Evolutionary conservation across 1,140 invertebrate species (phyloP), one percentile per base, ranked within the genome.

Genomic region (Orchestia grillus): DNA sequence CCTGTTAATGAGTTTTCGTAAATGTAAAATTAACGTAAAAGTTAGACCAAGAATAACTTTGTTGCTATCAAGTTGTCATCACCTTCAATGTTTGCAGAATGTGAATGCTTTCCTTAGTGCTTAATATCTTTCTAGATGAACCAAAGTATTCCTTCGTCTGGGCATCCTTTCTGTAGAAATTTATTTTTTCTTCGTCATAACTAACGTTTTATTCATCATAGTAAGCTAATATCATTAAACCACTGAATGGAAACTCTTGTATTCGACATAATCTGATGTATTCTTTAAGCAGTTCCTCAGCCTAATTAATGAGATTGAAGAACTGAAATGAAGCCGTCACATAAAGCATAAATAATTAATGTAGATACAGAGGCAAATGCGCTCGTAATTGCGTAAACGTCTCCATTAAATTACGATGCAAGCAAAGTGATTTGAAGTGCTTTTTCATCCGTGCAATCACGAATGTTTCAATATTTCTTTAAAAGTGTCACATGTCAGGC

Each of bases 401-500:
- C 62, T 15, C 28, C 28, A 15, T 77, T 77, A 23, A 77, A 15
- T 77, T 36, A 77, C 62, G 62, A 3, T 36, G 36, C 62, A 77
- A 77, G 28, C 62, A 77, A 23, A 77, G 15, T 77, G 62, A 77
- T 77, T 53, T 77, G 62, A 77, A 77, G 36, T 19, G 62, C 36
- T 3, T 77, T 77, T 77, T 77, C 28, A 77, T 77, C 11, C 62
- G 62, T 36, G 28, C 62, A 77, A 15, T 23, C 62, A 23, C 11
- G 62, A 77, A 77, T 77, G 41, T 44, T 90, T 90, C 88, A 45
- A 40, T 94, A 44, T n/a, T 47, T 94, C 92, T 94, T 44, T 11
- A 23, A 11, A 11, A 94, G 92, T 45, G 92, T 94, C 92, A 45
- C 92, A 94, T 47, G 92, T 94, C 92, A 94, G 36, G 92, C 44